Evolutionary conservation across 37 sponge, comb jelly and placozoan species (phyloP).

Genomic region (Chondrosia reniformis): DNA sequence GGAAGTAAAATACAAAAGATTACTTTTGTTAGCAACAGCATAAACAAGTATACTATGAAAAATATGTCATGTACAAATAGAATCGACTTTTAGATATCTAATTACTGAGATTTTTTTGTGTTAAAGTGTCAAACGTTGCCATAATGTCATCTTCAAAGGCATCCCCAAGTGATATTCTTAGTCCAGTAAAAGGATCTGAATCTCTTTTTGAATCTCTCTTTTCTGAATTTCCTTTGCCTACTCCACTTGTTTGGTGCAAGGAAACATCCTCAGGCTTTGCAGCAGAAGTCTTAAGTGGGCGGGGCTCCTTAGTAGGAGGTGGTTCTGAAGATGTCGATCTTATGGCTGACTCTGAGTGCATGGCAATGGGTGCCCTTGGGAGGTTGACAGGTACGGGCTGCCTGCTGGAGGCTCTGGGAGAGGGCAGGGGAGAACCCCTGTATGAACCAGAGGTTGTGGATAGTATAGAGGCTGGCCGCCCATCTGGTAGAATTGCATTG

Average conservation of each 20-base stretch:
- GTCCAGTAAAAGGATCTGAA: conserved; percentile 1
- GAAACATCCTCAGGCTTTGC: not conserved
- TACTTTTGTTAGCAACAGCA: too few species aligned
- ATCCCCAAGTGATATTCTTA: not conserved
- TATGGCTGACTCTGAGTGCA: not conserved
- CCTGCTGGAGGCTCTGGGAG: not conserved
- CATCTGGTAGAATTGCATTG: not conserved
- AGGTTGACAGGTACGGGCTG: not conserved
- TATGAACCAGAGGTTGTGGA: not conserved
- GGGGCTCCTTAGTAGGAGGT: not conserved
- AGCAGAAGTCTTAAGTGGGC: not conserved
- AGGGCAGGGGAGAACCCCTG: not conserved
- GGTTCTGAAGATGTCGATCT: not conserved
- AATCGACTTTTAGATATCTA: too few species aligned
- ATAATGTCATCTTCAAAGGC: conserved; percentile 12
- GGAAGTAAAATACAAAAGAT: too few species aligned
- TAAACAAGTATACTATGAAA: too few species aligned
- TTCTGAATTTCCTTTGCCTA: not conserved
- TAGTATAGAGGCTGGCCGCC: not conserved
- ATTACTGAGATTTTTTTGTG: too few species aligned
- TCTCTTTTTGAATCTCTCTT: not conserved
- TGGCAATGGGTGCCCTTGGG: conserved; percentile 1
- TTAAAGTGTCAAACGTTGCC: conserved; percentile 15
- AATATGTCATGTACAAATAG: too few species aligned
- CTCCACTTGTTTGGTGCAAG: not conserved